A percentile compares a stretch with the other conserved stretches of the same genome.
Conservation (phyloP, 2,113 vertebrate genomes). For the Bucco capensis region DNA sequence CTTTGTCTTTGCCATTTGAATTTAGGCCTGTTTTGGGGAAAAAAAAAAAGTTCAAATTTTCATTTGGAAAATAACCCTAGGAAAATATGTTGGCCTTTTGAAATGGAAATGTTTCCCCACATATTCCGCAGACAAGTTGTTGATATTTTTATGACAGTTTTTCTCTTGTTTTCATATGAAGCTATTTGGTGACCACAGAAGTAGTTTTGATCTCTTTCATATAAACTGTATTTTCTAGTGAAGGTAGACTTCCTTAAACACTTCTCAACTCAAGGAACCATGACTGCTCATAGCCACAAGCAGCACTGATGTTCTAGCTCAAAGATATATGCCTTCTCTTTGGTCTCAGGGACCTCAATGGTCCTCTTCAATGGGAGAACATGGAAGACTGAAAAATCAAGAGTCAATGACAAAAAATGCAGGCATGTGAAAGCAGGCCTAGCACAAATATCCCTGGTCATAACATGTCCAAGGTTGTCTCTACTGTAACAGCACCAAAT, state of each 20-base stretch:
- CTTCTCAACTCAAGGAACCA: background rate
- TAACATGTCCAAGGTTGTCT: background rate
- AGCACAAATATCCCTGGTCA: background rate
- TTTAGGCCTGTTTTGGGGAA: background rate
- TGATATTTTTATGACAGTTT: constrained; percentile 7
- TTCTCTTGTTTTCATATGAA: constrained; percentile 2
- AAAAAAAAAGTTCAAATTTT: background rate
- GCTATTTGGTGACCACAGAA: background rate
- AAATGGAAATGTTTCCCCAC: background rate
- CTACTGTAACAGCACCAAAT: background rate
- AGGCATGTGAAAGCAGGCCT: background rate
- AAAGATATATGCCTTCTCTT: background rate
- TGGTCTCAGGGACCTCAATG: background rate
- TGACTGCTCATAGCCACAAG: background rate
- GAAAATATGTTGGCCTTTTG: constrained; percentile 11
- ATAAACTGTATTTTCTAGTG: background rate
- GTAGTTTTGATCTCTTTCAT: background rate
- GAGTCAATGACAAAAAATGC: background rate
- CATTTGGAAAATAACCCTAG: background rate
- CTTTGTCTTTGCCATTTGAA: background rate
- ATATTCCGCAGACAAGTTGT: background rate
- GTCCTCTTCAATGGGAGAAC: background rate
- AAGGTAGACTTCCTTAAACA: background rate
- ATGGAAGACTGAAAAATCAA: background rate
- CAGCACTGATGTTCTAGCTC: background rate